Percentiles rank a stretch among this genome's conserved stretches.
These are phyloP conservation scores for Alfaro cultratus DNA, from an alignment of 2,797 vertebrate species.

Conservation along the genomic window DNA sequence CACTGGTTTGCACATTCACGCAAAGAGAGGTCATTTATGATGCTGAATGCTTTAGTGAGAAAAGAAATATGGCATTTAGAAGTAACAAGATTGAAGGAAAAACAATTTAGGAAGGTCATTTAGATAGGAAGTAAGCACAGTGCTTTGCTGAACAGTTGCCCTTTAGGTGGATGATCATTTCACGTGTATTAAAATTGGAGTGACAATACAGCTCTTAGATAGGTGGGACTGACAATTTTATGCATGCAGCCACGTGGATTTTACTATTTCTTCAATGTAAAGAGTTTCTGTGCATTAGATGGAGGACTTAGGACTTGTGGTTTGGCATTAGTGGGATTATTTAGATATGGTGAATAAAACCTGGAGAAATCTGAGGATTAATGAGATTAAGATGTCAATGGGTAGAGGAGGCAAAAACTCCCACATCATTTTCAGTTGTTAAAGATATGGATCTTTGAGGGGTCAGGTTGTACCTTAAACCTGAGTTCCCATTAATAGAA, in stretches of 20 bases:
- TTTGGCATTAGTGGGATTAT: slow-evolving; percentile 30
- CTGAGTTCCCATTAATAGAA: slow-evolving; percentile 36
- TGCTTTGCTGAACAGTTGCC: slow-evolving; percentile 49
- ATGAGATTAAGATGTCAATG: slow-evolving; percentile 43
- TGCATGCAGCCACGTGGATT: not conserved
- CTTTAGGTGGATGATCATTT: slow-evolving; percentile 49
- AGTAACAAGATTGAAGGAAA: slow-evolving; percentile 49
- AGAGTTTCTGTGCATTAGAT: slow-evolving; percentile 3
- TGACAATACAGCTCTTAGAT: slow-evolving; percentile 46
- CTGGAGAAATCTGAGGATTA: not conserved
- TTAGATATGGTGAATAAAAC: slow-evolving; percentile 11
- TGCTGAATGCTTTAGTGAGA: slow-evolving; percentile 34
- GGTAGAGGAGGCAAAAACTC: slow-evolving; percentile 35
- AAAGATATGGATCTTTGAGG: slow-evolving; percentile 56
- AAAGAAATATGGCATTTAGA: slow-evolving; percentile 55
- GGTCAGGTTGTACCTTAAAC: slow-evolving; percentile 49
- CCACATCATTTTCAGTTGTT: slow-evolving; percentile 25
- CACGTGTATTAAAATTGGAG: slow-evolving; percentile 37
- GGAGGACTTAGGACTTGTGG: slow-evolving; percentile 11
- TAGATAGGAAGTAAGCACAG: slow-evolving; percentile 50
- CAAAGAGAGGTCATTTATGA: slow-evolving; percentile 44
- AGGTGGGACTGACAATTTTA: slow-evolving; percentile 13
- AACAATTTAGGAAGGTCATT: slow-evolving; percentile 53
- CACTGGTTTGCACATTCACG: not conserved
- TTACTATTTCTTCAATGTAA: not conserved